Base-by-base conservation (phyloP, 1,140 invertebrate species). In the Rhagoletis zephyria region DNA sequence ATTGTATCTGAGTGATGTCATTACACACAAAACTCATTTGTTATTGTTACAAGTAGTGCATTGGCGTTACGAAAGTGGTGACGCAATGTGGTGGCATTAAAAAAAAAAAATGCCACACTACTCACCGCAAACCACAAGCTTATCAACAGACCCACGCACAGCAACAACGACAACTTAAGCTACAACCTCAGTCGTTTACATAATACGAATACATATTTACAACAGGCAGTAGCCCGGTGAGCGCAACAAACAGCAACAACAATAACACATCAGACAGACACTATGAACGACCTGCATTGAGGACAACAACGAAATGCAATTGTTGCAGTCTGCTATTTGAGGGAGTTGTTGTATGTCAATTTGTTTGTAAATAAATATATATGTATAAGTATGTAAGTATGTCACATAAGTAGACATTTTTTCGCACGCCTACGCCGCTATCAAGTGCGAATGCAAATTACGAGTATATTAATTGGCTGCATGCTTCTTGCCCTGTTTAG, bases 361-460 rank as follows among this genome's bases (percentile, higher is more conserved):
- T 42, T 16, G 42, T 42, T 4, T 74, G 67, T 42, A 42, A 12
- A 5, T 40, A 4, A 1, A 30, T 30, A 30, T 30, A 30, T 30
- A 30, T 30, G 30, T 30, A 30, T 30, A 30, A 30, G 30, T 30
- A 30, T 30, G 30, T 30, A 30, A 30, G 30, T 30, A 30, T 30
- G 30, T n/a, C 12, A 42, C 5, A 5, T 65, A 4, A 5, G 42
- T 9, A 19, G 64, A 67, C 40, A n/a, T 81, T 81, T 30, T 48
- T 81, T 81, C 74, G 74, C 74, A 81, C 74, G 74, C 74, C 48
- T 51, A 81, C 74, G 74, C 74, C n/a, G 45, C 45, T 81, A 48
- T 59, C 74, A 81, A 81, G 74, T 81, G 74, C 74, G 74, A 59
- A 81, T 59, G 74, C 74, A 81, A 81, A 81, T 81, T 81, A 81